These are phyloP conservation scores for Sarotherodon lohbergeri DNA, from an alignment of 2,113 vertebrate species.

Conservation along the genomic window DNA sequence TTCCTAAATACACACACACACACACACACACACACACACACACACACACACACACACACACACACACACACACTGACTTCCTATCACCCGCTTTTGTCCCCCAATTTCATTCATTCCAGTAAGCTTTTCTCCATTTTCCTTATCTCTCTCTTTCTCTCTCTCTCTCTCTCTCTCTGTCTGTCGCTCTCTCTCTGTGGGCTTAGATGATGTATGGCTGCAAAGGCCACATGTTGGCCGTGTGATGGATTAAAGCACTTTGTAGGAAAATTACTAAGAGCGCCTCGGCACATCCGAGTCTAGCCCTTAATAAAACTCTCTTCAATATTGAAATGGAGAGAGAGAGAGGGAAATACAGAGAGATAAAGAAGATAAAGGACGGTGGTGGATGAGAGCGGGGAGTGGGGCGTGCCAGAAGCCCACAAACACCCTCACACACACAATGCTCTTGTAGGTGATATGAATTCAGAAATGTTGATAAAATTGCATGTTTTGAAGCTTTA, in stretches of 20 bases:
- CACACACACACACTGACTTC: neutral
- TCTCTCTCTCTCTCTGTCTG: conserved; percentile 28
- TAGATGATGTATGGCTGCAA: conserved; percentile 98
- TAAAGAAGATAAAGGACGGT: conserved; percentile 47
- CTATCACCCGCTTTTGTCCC: conserved; percentile 58
- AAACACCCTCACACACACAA: neutral
- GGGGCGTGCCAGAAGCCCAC: neutral
- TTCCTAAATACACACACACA: too few relatives aligned
- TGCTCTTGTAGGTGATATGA: neutral
- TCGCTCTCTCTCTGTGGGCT: conserved; percentile 75
- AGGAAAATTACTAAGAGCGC: conserved; percentile 98
- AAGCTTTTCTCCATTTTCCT: conserved; percentile 69
- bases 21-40: neutral
- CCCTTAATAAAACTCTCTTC: conserved; percentile 99
- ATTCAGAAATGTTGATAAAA: neutral
- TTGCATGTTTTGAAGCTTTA: neutral
- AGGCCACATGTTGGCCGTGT: conserved; percentile 96
- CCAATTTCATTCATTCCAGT: conserved; percentile 66
- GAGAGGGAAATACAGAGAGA: conserved; percentile 18
- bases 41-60: neutral
- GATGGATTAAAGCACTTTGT: conserved; percentile 99
- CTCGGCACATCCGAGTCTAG: conserved; percentile 93
- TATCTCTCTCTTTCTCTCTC: conserved; percentile 54
- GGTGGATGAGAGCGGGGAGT: neutral
- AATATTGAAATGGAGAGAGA: conserved; percentile 81